These are phyloP conservation scores for Zeugodacus cucurbitae DNA, from an alignment of 1,140 invertebrate genomes.

Conservation along the genomic window DNA sequence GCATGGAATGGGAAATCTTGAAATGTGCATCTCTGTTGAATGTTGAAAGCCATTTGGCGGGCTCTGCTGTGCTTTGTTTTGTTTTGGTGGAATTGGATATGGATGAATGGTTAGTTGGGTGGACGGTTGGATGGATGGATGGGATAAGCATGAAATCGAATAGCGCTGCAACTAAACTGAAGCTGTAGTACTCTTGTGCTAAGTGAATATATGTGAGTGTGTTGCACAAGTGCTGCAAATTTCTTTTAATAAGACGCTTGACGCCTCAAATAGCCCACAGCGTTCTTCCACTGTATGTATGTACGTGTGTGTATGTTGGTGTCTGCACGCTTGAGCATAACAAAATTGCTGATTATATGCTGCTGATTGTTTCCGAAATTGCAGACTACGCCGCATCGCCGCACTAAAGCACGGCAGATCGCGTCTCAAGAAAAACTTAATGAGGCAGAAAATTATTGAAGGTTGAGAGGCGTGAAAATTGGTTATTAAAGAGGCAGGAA, in stretches of 20 bases:
- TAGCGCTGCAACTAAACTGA: neutral
- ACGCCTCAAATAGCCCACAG: constrained; percentile 53
- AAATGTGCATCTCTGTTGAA: constrained; percentile 39
- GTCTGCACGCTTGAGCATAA: neutral
- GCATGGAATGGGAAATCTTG: constrained; percentile 24
- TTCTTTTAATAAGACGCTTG: constrained; percentile 63
- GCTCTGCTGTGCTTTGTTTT: neutral
- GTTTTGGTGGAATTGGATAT: constrained; percentile 26
- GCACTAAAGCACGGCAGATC: neutral
- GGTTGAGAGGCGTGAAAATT: constrained; percentile 34
- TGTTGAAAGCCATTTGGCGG: neutral
- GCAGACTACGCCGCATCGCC: neutral
- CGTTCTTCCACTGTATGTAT: neutral
- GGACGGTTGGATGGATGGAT: constrained; percentile 21
- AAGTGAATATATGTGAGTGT: neutral
- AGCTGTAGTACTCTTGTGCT: neutral
- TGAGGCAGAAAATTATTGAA: constrained; percentile 38
- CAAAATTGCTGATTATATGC: constrained; percentile 37
- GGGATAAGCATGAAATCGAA: constrained; percentile 34
- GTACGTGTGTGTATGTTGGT: neutral
- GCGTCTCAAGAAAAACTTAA: neutral
- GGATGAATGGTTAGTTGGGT: constrained; percentile 1
- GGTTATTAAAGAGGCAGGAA: constrained; percentile 32
- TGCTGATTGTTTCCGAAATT: constrained; percentile 35
- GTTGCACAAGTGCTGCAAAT: constrained; percentile 54